Base-by-base conservation (phyloP, 2,113 vertebrate genomes). In the Actenoides lindsayi region DNA sequence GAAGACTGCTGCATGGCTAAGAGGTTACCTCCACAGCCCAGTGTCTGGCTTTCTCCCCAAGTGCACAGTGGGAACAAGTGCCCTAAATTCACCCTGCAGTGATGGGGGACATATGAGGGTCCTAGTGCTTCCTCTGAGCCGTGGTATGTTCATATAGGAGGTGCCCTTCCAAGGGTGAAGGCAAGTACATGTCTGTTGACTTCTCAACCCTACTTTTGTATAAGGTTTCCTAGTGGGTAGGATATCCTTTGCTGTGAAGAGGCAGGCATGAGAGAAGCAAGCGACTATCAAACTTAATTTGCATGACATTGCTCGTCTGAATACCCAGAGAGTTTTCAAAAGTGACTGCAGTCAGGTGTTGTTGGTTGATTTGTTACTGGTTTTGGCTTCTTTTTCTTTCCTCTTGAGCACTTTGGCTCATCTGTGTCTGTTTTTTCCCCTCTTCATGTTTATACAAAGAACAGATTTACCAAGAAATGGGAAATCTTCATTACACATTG, bases 61-160 rank as follows among this genome's bases (percentile, higher is more conserved):
- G 12, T 7, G 7, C 27, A 48, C 33, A 31, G n/a, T n/a, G 37
- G 44, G 24, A 82, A 56, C 35, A 69, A 30, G 21, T 4, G 14
- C 24, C 21, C 33, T 46, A 20, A 73, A 70, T 71, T 84, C 65
- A 64, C 20, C 12, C 27, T 87, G 27, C 33, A 63, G 7, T 27
- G 19, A 30, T 31, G 25, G 1, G 5, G 28, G 30, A 27, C 25
- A 41, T 6, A 11, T 0, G 0, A 30, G 9, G 11, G 5, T 56
- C 62, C 82, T 59, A 35, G 25, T 25, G 31, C 27, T 57, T 79
- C 6, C 44, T 83, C 57, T 83, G 74, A 85, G 4, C 42, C 33
- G 18, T 63, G 48, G 10, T 31, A 23, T 1, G 1, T 64, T 67
- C 3, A 3, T n/a, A 42, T 5, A 54, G 21, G 11, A 77, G n/a